Base-by-base conservation (phyloP, 2,888 invertebrate genomes). In the Creontiades dilutus region DNA sequence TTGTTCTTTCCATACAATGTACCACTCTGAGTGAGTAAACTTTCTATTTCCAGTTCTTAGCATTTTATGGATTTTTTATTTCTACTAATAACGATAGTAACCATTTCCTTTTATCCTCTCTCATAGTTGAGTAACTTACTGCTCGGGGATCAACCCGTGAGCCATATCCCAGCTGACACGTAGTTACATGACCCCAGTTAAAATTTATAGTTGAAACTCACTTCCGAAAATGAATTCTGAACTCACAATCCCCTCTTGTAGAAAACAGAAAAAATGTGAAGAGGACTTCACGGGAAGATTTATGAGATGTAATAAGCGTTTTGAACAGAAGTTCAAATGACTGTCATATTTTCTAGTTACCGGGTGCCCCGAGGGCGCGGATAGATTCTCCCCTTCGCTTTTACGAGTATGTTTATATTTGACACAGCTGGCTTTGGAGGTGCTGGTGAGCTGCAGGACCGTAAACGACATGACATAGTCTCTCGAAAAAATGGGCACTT, bases 331-430 rank as follows among this genome's bases (percentile, higher is more conserved):
- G 86, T 86, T 86, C 86, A 75, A 86, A 68, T 75, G 86, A 75
- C 23, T 48, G 75, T 86, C 86, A 86, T 86, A 86, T 86, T 75
- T 86, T 75, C 55, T 86, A 47, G 86, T 86, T 86, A 86, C 86
- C 86, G 68, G 75, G 28, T 19, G 75, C 86, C 48, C 27, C 11
- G 48, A 55, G 68, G 75, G 37, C 75, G 37, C 75, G 75, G 48
- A 48, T 75, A 28, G 75, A 37, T 75, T 55, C 57, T 46, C 86
- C 86, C 85, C 61, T 85, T 28, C 46, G 75, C 37, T 46, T 68
- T 86, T 86, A 86, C 86, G 86, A 86, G 86, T 86, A 75, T 86
- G 86, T 86, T 86, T 86, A 86, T 86, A 86, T 86, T 86, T 86
- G 86, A 86, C 86, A 86, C 86, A 86, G 86, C 86, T 86, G 86